Evolutionary conservation across 2,113 vertebrate genomes (phyloP), one percentile per base, ranked within the genome.

Genomic region (Ptilonorhynchus violaceus): DNA sequence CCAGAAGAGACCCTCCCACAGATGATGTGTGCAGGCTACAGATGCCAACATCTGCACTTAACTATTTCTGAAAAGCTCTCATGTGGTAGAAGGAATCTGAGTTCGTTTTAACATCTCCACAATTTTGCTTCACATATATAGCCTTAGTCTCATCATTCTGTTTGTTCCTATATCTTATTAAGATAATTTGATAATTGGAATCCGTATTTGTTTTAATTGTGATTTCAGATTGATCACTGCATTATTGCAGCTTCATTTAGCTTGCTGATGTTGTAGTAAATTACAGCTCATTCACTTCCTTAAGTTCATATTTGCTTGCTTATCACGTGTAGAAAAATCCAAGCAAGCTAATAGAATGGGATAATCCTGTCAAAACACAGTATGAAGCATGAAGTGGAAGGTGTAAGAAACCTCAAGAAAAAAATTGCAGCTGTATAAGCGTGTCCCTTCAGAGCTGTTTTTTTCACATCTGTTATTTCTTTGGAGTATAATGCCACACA

Each of bases 181-280:
- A 70, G 91, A 70, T 91, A 92, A 94, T 94, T 88, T 35, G 88
- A 80, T 94, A 85, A 95, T 95, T 91, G 81, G 64, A 52, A 81
- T 64, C 60, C 1, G 1, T 15, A 13, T 87, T 96, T 91, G 22
- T 39, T 56, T 81, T 96, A 92, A 92, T 93, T 77, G 84, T 89
- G 91, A 86, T 86, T 92, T 91, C 84, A 70, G 52, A 87, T 78
- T 84, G 94, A 95, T 96, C 89, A 2, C 39, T 47, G 80, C 85
- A 79, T 96, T 96, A 92, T 74, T 95, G 80, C 94, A 92, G 74
- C 77, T 95, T 37, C 76, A 92, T 89, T 96, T 95, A 75, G 28
- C 15, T 21, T 64, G 91, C 68, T 89, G 92, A 86, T 95, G 88
- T 62, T 96, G 68, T 68, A 67, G 89, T 72, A 91, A 93, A 93